A percentile compares a stretch with the other conserved stretches of the same genome.
Evolutionary conservation across 2,797 vertebrate species (phyloP).

Genomic region (Pseudomugil gertrudae): DNA sequence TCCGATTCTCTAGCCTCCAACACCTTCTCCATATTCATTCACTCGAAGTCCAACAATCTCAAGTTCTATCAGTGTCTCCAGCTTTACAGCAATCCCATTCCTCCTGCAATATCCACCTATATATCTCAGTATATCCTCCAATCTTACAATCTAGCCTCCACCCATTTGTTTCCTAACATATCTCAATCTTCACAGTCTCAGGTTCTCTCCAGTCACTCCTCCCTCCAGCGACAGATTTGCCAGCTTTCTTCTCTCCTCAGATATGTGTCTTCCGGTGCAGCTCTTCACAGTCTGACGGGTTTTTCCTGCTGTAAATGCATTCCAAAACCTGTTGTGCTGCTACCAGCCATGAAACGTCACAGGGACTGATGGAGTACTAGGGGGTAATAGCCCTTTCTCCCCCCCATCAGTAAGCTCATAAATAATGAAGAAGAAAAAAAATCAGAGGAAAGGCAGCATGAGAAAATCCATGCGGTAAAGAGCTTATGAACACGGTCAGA

Average conservation of each 20-base stretch:
- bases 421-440: slow-evolving; percentile 54
- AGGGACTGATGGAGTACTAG: slow-evolving; percentile 60
- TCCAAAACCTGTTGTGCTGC: slow-evolving; percentile 59
- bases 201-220: slow-evolving; percentile 32
- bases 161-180: slow-evolving; percentile 58
- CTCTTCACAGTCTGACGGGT: slow-evolving; percentile 53
- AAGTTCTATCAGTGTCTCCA: slow-evolving; percentile 42
- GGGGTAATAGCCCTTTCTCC: slow-evolving; percentile 52
- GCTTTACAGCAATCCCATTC: slow-evolving; percentile 38
- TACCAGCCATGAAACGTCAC: slow-evolving; percentile 63
- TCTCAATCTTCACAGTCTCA: slow-evolving; percentile 60
- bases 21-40: slow-evolving; percentile 40
- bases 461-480: slow-evolving; percentile 61
- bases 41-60: slow-evolving; percentile 50
- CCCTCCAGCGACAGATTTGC: slow-evolving; percentile 36
- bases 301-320: slow-evolving; percentile 65
- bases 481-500: slow-evolving; percentile 56
- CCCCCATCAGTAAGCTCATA: slow-evolving; percentile 61
- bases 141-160: slow-evolving; percentile 27
- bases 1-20: slow-evolving; percentile 42
- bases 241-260: slow-evolving; percentile 39
- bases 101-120: slow-evolving; percentile 41
- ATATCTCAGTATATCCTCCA: slow-evolving; percentile 39
- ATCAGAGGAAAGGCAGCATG: slow-evolving; percentile 62
- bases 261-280: slow-evolving; percentile 46